A percentile compares a stretch with the other conserved stretches of the same genome.
These are phyloP conservation scores for Popillia japonica DNA, from an alignment of 1,140 invertebrate genomes.

Conservation along the genomic window DNA sequence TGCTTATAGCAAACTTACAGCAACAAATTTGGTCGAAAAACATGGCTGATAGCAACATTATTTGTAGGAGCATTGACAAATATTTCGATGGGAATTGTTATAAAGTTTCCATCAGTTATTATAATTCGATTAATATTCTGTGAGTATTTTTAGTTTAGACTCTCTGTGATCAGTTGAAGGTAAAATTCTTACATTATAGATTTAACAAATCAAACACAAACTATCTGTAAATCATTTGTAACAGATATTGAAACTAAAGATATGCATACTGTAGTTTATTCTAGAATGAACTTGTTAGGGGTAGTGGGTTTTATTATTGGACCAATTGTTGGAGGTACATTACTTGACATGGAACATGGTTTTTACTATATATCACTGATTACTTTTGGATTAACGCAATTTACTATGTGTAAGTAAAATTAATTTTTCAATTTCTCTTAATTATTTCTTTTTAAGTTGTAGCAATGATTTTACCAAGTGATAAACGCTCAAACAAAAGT, in stretches of 20 bases:
- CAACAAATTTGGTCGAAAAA: slow-evolving; percentile 23
- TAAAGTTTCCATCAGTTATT: slow-evolving; percentile 11
- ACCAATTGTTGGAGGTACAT: slow-evolving; percentile 25
- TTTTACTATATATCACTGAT: slow-evolving; percentile 37
- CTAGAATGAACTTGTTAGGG: slow-evolving; percentile 16
- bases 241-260: slow-evolving; percentile 9
- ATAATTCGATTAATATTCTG: slow-evolving; percentile 33
- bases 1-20: slow-evolving; percentile 33
- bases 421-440: background rate
- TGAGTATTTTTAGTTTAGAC: background rate
- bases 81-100: background rate
- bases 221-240: slow-evolving; percentile 34
- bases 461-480: slow-evolving; percentile 10
- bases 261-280: slow-evolving; percentile 6
- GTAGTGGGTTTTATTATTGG: slow-evolving; percentile 30
- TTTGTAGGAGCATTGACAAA: background rate
- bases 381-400: background rate
- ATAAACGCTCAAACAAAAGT: background rate
- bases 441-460: slow-evolving; percentile 29
- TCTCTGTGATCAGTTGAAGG: background rate
- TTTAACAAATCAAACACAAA: slow-evolving; percentile 36
- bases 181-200: background rate
- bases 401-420: slow-evolving; percentile 1
- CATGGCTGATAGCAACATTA: background rate
- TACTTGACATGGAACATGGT: slow-evolving; percentile 23